These are phyloP conservation scores for Macaca nemestrina DNA, from an alignment of 2,113 vertebrate species.

Conservation along the genomic window DNA sequence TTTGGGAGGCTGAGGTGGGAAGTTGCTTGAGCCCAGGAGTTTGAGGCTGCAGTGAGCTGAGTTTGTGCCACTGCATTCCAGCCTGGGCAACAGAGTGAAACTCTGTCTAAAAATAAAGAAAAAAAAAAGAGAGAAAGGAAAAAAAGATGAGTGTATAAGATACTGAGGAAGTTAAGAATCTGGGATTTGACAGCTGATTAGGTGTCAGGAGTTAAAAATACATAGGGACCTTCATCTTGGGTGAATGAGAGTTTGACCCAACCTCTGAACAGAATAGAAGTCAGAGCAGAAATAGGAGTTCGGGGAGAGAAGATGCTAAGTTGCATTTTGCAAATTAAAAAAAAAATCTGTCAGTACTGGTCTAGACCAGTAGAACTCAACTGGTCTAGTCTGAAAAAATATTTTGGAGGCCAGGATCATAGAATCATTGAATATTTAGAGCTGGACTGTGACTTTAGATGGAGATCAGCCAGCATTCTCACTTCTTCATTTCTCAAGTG, in stretches of 20 bases:
- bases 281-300: neutral
- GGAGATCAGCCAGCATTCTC: neutral
- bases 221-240: neutral
- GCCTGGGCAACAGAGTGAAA: no score
- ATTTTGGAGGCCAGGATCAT: neutral
- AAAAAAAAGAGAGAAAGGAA: neutral
- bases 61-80: no score
- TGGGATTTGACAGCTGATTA: neutral
- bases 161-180: neutral
- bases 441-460: neutral
- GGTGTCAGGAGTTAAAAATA: neutral
- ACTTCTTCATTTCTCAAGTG: neutral
- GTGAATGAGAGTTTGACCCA: neutral
- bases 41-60: no score
- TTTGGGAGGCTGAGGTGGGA: no score
- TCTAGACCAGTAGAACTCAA: neutral
- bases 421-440: conserved; percentile 14
- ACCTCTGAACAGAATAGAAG: neutral
- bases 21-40: no score
- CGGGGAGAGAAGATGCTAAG: neutral
- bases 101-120: no score
- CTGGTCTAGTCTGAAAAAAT: neutral
- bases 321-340: neutral
- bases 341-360: neutral
- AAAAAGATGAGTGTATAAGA: neutral